Evolutionary conservation across 2,888 invertebrate genomes (phyloP).

Genomic region (Spicauda simplicius): DNA sequence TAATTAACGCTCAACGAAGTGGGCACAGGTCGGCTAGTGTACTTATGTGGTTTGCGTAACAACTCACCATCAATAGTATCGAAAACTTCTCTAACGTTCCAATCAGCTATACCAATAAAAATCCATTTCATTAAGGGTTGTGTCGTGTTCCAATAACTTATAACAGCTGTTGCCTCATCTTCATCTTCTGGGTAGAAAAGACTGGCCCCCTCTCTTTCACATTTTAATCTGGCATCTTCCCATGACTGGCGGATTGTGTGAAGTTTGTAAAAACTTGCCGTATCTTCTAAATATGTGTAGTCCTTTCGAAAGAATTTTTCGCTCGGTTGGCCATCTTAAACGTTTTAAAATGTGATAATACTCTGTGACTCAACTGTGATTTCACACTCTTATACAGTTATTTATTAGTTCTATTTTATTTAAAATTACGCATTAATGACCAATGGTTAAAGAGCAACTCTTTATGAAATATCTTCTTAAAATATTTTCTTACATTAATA

Average conservation of each 20-base stretch:
- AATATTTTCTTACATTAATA: no score
- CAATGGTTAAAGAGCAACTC: no score
- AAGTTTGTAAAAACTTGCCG: slow-evolving; percentile 66
- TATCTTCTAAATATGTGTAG: slow-evolving; percentile 57
- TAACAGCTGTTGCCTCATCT: slow-evolving; percentile 53
- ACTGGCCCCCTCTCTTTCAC: slow-evolving; percentile 59
- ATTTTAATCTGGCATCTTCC: slow-evolving; percentile 57
- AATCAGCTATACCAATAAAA: slow-evolving; percentile 49
- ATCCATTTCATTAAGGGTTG: slow-evolving; percentile 48
- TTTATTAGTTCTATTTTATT: no score
- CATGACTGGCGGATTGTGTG: slow-evolving; percentile 59
- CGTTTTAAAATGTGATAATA: not conserved
- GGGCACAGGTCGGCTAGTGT: no score
- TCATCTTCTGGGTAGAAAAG: slow-evolving; percentile 63
- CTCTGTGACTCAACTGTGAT: no score
- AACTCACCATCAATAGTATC: slow-evolving; percentile 56
- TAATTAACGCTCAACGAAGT: no score
- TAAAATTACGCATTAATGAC: no score
- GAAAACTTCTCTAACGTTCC: slow-evolving; percentile 55
- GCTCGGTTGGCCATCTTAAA: not conserved
- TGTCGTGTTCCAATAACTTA: slow-evolving; percentile 51
- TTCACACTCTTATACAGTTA: no score
- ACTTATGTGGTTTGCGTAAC: no score
- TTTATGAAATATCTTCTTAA: no score
- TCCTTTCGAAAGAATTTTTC: slow-evolving; percentile 64